Percentiles rank a stretch among this genome's conserved stretches.
Evolutionary conservation across 2,797 vertebrate species (phyloP).

Genomic region (Artibeus lituratus): DNA sequence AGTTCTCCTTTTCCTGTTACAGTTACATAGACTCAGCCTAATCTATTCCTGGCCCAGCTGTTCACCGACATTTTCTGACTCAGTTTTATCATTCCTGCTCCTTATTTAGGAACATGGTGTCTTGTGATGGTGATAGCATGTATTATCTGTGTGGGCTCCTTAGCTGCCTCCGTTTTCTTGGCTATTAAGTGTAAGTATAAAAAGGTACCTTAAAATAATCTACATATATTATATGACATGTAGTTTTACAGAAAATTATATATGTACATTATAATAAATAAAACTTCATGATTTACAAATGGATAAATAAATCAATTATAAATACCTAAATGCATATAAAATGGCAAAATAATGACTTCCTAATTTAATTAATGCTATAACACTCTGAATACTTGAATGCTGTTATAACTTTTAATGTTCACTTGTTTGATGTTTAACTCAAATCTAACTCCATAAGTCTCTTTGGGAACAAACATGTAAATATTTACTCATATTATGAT

Average conservation of each 20-base stretch:
- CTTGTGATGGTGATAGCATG: background rate
- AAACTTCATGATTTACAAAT: background rate
- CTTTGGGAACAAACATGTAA: background rate
- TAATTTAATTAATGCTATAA: background rate
- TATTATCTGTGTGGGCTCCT: constrained; percentile 22
- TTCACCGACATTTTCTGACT: background rate
- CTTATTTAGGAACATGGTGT: constrained; percentile 42
- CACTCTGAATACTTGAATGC: background rate
- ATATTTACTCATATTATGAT: background rate
- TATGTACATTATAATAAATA: background rate
- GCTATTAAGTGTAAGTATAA: constrained; percentile 71
- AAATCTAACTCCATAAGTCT: background rate
- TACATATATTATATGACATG: background rate
- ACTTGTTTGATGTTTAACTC: background rate
- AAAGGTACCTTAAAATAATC: background rate
- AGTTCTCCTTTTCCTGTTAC: background rate
- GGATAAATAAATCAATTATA: background rate
- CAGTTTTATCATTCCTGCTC: background rate
- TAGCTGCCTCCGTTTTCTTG: constrained; percentile 60
- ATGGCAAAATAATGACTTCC: background rate
- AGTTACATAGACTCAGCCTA: background rate
- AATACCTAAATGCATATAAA: background rate
- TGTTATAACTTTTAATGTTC: background rate
- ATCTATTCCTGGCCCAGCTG: background rate
- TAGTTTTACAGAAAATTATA: background rate